A percentile compares a stretch with the other conserved stretches of the same genome.
These are phyloP conservation scores for Campylorhamphus procurvoides DNA, from an alignment of 2,113 vertebrate genomes.

Conservation along the genomic window DNA sequence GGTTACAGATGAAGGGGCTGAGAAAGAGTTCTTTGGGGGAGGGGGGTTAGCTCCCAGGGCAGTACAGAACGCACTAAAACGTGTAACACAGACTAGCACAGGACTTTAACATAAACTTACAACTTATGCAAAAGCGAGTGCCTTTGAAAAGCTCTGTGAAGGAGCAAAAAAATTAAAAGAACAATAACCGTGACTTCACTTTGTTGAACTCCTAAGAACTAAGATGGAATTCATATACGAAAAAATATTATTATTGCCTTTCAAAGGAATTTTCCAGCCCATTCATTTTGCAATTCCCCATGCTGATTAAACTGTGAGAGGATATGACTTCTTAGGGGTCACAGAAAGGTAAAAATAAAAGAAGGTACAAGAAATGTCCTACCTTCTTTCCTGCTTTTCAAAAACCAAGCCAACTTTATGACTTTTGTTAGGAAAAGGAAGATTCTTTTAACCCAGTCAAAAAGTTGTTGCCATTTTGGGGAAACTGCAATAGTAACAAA, in stretches of 20 bases:
- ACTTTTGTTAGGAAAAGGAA: constrained; percentile 59
- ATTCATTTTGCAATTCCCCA: constrained; percentile 57
- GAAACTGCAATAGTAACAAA: neutral
- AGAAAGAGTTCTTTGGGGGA: constrained; percentile 62
- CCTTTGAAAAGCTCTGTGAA: constrained; percentile 39
- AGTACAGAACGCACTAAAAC: constrained; percentile 65
- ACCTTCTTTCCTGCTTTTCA: constrained; percentile 66
- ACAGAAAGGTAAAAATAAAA: constrained; percentile 70
- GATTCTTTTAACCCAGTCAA: constrained; percentile 26
- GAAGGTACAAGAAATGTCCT: constrained; percentile 53
- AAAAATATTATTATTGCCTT: constrained; percentile 58
- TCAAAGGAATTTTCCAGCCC: constrained; percentile 60
- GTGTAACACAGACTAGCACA: constrained; percentile 26
- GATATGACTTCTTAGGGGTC: constrained; percentile 45
- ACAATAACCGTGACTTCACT: constrained; percentile 25
- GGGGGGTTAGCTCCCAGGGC: constrained; percentile 65
- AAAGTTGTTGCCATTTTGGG: neutral
- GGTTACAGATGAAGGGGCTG: constrained; percentile 85
- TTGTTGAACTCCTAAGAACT: constrained; percentile 47
- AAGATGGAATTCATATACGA: constrained; percentile 33
- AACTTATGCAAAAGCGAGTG: neutral
- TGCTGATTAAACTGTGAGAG: constrained; percentile 52
- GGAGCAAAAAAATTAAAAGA: constrained; percentile 27
- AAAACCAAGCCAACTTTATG: constrained; percentile 59
- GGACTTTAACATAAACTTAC: constrained; percentile 54